A percentile compares a stretch with the other conserved stretches of the same genome.
Evolutionary conservation across 2,113 vertebrate genomes (phyloP).

Genomic region (Sphyrna mokarran): DNA sequence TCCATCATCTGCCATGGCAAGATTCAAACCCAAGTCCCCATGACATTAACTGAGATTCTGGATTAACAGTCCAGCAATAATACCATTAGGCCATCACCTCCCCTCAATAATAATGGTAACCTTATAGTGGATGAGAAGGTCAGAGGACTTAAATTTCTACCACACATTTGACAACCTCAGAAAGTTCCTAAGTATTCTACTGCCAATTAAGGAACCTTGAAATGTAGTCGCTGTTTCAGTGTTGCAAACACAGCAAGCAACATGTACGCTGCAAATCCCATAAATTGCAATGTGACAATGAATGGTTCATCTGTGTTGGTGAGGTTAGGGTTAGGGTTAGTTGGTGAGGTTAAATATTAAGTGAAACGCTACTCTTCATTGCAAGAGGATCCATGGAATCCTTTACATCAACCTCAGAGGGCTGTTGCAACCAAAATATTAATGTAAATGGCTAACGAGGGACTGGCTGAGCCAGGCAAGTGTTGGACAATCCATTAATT

Average conservation of each 20-base stretch:
- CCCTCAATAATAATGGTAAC: not conserved
- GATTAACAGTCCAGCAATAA: too few relatives aligned
- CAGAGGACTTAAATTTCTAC: not conserved
- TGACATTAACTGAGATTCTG: too few relatives aligned
- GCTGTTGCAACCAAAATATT: not conserved
- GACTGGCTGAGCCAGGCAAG: not conserved
- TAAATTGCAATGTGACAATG: not conserved
- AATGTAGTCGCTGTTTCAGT: not conserved
- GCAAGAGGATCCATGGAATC: not conserved
- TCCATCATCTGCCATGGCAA: too few relatives aligned
- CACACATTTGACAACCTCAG: not conserved
- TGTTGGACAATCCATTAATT: not conserved
- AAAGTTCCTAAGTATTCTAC: not conserved
- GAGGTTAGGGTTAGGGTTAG: too few relatives aligned
- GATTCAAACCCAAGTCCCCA: too few relatives aligned
- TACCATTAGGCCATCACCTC: too few relatives aligned
- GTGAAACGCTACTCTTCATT: not conserved
- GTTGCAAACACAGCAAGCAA: not conserved
- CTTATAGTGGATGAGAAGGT: not conserved
- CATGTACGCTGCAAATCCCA: not conserved
- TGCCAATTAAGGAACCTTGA: not conserved
- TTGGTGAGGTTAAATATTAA: not conserved
- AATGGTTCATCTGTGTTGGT: not conserved
- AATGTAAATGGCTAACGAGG: not conserved
- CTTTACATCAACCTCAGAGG: not conserved